Base-by-base conservation (phyloP, 2,797 vertebrate species). In the Clarias laeviceps region DNA sequence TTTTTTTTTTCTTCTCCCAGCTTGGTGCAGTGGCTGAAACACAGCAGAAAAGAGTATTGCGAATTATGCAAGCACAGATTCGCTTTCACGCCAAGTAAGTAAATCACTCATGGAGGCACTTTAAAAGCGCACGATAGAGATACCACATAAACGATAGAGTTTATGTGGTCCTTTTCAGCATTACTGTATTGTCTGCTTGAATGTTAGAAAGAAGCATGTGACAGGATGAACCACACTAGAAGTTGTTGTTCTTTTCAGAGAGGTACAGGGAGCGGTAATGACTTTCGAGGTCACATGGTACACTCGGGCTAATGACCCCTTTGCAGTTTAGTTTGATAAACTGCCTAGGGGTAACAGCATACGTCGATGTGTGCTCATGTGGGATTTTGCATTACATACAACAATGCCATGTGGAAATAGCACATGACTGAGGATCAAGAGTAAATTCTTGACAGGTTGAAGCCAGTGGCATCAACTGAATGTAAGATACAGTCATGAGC, bases 61-160 rank as follows among this genome's bases (percentile, higher is more conserved):
- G 98, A 99, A 97, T 96, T 99, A 96, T 99, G 98, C 97, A 99
- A 99, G 94, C 98, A 99, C 96, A 96, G 98, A 96, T 99, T 99
- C 95, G 98, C 98, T 94, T 99, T 99, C 94, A 99, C 98, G 89
- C 98, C 98, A 96, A 99, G 98, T 99, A 97, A 99, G 98, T 98
- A 65, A 65, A 85, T n/a, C 45, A 54, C 81, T 69, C 27, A 87
- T 45, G 78, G 3, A 85, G 96, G 62, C 27, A 62, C 72, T 61
- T 74, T 34, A 27, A 84, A n/a, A 17, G 18, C 24, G 56, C 5
- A 82, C 22, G 62, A 50, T 57, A 78, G n/a, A 27, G 70, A 80
- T 78, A 83, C n/a, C n/a, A n/a, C n/a, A n/a, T n/a, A n/a, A n/a
- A n/a, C n/a, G n/a, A n/a, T n/a, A n/a, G n/a, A n/a, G n/a, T 50